Base-by-base conservation (phyloP, 2,888 invertebrate genomes). In the Lissocephala sabroskyi region DNA sequence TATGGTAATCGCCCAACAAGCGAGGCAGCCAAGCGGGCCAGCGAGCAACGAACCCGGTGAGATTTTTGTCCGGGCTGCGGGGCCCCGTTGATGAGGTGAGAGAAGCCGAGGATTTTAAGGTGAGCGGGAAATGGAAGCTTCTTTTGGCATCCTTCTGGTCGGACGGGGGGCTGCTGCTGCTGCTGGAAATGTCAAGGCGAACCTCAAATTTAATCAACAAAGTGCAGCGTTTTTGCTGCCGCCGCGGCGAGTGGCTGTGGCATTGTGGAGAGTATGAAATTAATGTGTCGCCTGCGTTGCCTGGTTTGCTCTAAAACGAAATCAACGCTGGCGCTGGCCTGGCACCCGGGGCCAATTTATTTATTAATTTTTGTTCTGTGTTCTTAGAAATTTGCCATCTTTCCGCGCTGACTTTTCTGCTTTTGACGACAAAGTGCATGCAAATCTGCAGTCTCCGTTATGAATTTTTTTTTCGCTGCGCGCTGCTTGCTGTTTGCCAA, bases 191-290 rank as follows among this genome's bases (percentile, higher is more conserved):
- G 23, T 63, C 58, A 67, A 66, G 64, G 61, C 52, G 45, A 64
- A 56, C 55, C 57, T 55, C 56, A 75, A 68, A 75, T 68, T 75
- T 68, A 68, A 68, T 68, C 68, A 68, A 71, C 64, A 75, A 75
- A 68, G 68, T 68, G 68, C 68, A 75, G 46, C 53, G 52, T 40
- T 45, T 41, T 26, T 28, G 49, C 28, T 16, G 28, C 16, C 46
- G 29, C 26, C 9, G 46, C 39, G 16, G 41, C 16, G 28, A n/a
- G n/a, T 33, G 33, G 6, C 14, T 9, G n/a, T 35, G 35, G 1
- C 16, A 46, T n/a, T 13, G 14, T 17, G 3, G 37, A 42, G 47
- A 49, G 52, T 56, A n/a, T n/a, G 52, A 59, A 60, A 62, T 52
- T 59, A 65, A 65, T 68, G 71, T 70, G 75, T 66, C 73, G 76